Percentiles rank a stretch among this genome's conserved stretches.
phyloP scores from a whole-genome alignment of 1,140 invertebrate species.

The Drosophila erecta region DNA sequence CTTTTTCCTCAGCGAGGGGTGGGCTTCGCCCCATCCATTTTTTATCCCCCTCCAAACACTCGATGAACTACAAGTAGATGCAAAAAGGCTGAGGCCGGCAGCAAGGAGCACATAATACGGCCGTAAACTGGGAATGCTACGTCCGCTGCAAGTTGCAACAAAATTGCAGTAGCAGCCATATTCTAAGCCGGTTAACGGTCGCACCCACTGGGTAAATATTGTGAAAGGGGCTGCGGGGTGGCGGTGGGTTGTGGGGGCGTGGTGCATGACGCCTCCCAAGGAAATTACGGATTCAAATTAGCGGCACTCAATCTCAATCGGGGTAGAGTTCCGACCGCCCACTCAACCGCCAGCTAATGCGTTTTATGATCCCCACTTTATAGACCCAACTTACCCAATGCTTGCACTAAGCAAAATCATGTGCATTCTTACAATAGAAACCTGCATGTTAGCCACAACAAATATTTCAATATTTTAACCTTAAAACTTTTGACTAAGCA shows the following conservation, averaged over 20 bases:
- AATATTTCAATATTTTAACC: too few relatives aligned
- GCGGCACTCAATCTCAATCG: conserved; percentile 80
- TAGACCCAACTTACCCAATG: conserved; percentile 4
- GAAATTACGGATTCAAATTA: conserved; percentile 82
- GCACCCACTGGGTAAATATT: conserved; percentile 40
- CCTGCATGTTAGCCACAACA: too few relatives aligned
- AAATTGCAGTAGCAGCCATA: conserved; percentile 66
- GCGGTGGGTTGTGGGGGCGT: not conserved
- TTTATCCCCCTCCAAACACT: conserved; percentile 20
- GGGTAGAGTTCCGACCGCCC: conserved; percentile 56
- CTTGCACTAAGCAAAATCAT: conserved; percentile 7
- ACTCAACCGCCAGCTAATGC: conserved; percentile 60
- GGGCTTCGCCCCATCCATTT: not conserved
- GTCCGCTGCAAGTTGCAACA: conserved; percentile 51
- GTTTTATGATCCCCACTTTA: conserved; percentile 58
- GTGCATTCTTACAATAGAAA: too few relatives aligned
- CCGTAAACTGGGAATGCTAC: conserved; percentile 50
- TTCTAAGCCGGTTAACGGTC: conserved; percentile 66
- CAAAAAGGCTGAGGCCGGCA: conserved; percentile 46
- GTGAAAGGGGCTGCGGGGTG: not conserved
- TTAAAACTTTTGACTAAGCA: too few relatives aligned
- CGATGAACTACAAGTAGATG: conserved; percentile 46
- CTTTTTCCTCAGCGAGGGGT: conserved; percentile 29
- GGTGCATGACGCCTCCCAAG: conserved; percentile 32
- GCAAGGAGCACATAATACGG: conserved; percentile 57